Evolutionary conservation across 2,113 vertebrate species (phyloP), one percentile per base, ranked within the genome.

Genomic region (Lates calcarifer): DNA sequence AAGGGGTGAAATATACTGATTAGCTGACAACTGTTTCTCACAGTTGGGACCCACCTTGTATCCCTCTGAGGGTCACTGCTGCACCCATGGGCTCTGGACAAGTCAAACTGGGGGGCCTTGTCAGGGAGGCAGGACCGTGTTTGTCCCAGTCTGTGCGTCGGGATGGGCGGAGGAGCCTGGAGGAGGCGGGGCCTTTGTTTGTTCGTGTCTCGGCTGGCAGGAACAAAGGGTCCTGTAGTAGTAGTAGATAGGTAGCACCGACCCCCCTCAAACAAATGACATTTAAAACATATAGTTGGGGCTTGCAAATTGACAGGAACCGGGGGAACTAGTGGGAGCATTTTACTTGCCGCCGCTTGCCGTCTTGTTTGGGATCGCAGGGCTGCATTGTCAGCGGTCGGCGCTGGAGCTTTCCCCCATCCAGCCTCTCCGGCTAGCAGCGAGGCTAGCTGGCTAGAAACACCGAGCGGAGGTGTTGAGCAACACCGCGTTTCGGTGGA

Each of bases 161-260:
- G 74, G 87, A 81, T 86, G 87, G 90, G 87, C 86, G 90, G 91
- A 75, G 90, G 77, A 85, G 87, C 62, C 57, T 17, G 56, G 47
- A 79, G 91, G 87, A 87, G 93, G 91, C 89, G 93, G 93, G 85
- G 92, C 84, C 62, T 91, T 81, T 89, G 82, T 92, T 86, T 87
- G 86, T 87, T 89, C 91, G 72, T 43, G 87, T 89, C 86, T 91
- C 82, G 90, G 87, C 88, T 90, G 91, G 82, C 89, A 91, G 87
- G 92, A 94, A 94, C 93, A 94, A 94, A 94, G 93, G 90, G 88
- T 90, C 86, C 79, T 65, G 86, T 87, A 87, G 86, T 92, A 91
- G 72, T 87, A 82, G 51, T 83, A 57, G 51, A 81, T 53, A 69
- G 77, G 74, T 57, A 84, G 14, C 71, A 24, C 24, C 28, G 74